These are phyloP conservation scores for Lasiurus borealis DNA, from an alignment of 2,113 vertebrate genomes.

Conservation along the genomic window DNA sequence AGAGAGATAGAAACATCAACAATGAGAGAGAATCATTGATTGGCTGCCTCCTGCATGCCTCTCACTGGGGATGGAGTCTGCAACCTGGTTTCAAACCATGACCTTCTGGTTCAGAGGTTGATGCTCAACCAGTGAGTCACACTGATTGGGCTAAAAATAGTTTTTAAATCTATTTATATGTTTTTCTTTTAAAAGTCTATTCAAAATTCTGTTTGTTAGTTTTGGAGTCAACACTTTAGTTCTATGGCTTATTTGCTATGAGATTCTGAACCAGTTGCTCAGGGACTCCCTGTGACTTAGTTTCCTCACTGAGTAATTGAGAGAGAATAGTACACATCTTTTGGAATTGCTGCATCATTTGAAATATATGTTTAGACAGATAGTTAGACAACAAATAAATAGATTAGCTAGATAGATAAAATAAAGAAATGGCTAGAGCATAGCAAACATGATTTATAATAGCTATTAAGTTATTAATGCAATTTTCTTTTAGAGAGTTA, in stretches of 20 bases:
- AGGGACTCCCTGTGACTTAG: not conserved
- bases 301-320: not conserved
- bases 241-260: not conserved
- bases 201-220: not conserved
- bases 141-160: no score
- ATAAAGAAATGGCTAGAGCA: not conserved
- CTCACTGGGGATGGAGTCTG: no score
- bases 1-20: no score
- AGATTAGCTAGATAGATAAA: not conserved
- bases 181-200: not conserved
- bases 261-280: not conserved
- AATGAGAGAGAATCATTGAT: no score
- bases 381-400: not conserved
- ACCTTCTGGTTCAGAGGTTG: no score
- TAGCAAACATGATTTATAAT: not conserved
- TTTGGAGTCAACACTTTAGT: not conserved
- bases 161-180: not conserved
- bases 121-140: no score
- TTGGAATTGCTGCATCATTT: not conserved
- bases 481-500: conserved; percentile 1
- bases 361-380: not conserved
- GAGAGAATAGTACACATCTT: not conserved
- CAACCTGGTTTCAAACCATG: no score
- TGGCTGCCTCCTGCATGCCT: no score
- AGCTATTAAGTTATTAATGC: not conserved